These are phyloP conservation scores for Microctonus aethiopoides DNA, from an alignment of 2,888 invertebrate species.

Conservation along the genomic window DNA sequence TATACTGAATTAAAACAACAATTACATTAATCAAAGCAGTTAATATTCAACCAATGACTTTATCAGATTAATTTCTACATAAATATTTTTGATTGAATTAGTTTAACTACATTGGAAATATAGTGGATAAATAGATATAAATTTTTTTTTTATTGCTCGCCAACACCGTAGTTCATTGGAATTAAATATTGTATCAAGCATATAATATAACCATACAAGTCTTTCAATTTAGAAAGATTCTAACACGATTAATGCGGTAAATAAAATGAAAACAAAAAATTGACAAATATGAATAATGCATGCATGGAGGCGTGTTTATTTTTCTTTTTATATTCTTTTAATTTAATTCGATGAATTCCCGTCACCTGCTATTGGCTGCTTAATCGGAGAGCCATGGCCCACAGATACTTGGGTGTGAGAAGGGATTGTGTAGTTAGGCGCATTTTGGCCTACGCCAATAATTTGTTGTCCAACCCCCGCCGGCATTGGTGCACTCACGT, in stretches of 20 bases:
- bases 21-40: slow-evolving; percentile 15
- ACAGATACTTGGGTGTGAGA: slow-evolving; percentile 60
- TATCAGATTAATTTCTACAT: neutral
- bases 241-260: neutral
- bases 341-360: slow-evolving; percentile 54
- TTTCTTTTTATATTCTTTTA: no score
- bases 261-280: slow-evolving; percentile 19
- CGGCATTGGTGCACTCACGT: slow-evolving; percentile 41
- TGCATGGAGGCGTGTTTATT: slow-evolving; percentile 56
- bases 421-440: slow-evolving; percentile 47
- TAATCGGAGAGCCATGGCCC: slow-evolving; percentile 68
- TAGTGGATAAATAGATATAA: neutral
- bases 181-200: neutral
- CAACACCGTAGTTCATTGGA: neutral
- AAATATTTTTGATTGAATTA: slow-evolving; percentile 29
- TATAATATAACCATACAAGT: no score
- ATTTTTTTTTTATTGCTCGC: neutral
- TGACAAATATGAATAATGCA: slow-evolving; percentile 36
- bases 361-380: slow-evolving; percentile 69
- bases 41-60: neutral
- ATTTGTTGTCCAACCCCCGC: slow-evolving; percentile 51
- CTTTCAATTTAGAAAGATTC: neutral
- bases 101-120: slow-evolving; percentile 36
- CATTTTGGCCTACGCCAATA: slow-evolving; percentile 54
- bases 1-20: slow-evolving; percentile 40